Base-by-base conservation (phyloP, 2,888 invertebrate genomes). In the Antheraea assamensis region DNA sequence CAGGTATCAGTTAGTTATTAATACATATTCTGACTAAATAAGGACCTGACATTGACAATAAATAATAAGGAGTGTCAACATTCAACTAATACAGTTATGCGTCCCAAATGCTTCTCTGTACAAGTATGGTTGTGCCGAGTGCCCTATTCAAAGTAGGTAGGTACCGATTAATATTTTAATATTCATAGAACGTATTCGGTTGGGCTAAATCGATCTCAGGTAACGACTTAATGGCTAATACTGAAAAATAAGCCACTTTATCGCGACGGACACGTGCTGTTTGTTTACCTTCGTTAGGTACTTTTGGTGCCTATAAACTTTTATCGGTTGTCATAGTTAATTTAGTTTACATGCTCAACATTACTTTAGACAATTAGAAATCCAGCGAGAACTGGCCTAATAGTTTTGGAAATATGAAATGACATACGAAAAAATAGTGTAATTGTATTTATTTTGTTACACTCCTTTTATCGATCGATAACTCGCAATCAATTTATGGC, bases 161-260 rank as follows among this genome's bases (percentile, higher is more conserved):
- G 88, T 82, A 84, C 82, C 87, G 87, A 91, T 92, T 90, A 90
- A 83, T 86, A 82, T 81, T 88, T 91, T 88, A 88, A 86, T 91
- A 88, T 90, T 87, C 90, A 90, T 88, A 88, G 89, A 87, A 82
- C 83, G 86, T 82, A 81, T 78, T 78, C 74, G 76, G 75, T 77
- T 73, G 52, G 71, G 74, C 71, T 74, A 71, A 71, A 74, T 71
- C 66, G 82, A 80, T 74, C 71, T 74, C 42, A 76, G 79, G 82
- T 83, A 79, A 79, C 74, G 78, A 80, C 74, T 71, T 74, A 71
- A 74, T 74, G 71, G 66, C 75, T 76, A 71, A 72, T 73, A 71
- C 78, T 78, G 72, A 73, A 76, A 82, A 81, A 79, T 79, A 80
- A 78, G 75, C 79, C 76, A 78, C 81, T 83, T 80, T 80, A 75